Conservation (phyloP, 2,797 vertebrate genomes). For the Lithobates sylvaticus region DNA sequence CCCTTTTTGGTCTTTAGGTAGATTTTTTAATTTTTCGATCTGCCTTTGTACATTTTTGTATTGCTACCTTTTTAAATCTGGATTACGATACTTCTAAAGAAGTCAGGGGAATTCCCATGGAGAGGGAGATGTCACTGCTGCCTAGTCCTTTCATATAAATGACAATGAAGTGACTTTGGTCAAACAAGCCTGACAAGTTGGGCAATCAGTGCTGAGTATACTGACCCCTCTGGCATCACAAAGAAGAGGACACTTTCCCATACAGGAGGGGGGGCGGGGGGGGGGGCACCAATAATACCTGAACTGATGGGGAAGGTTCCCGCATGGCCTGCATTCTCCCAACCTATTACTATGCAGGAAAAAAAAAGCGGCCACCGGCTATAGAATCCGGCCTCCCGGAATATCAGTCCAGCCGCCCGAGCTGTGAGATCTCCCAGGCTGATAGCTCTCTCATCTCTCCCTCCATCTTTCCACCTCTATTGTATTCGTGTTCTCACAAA, state of each 20-base stretch:
- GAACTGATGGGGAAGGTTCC: slow-evolving; percentile 1
- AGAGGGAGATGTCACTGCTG: background rate
- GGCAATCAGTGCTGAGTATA: background rate
- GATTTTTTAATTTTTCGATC: too few species aligned
- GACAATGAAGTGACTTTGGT: background rate
- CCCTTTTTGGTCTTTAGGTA: too few species aligned
- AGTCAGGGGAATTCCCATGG: too few species aligned
- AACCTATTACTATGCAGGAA: slow-evolving; percentile 18
- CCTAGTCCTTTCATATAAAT: background rate
- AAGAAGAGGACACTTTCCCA: background rate
- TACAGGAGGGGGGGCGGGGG: background rate
- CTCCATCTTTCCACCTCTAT: background rate
- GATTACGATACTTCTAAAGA: too few species aligned
- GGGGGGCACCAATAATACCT: background rate
- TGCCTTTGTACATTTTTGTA: too few species aligned
- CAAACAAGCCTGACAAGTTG: slow-evolving; percentile 7
- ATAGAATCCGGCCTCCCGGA: background rate
- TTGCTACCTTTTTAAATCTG: too few species aligned
- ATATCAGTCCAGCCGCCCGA: slow-evolving; percentile 47
- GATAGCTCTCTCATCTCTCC: slow-evolving; percentile 62
- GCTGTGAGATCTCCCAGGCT: slow-evolving; percentile 70
- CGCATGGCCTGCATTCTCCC: background rate
- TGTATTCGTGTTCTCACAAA: slow-evolving; percentile 49
- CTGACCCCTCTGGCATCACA: slow-evolving; percentile 27
- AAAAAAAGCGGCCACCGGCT: slow-evolving; percentile 18